phyloP scores from a whole-genome alignment of 1,140 invertebrate species.

The Magallana ariakensis region DNA sequence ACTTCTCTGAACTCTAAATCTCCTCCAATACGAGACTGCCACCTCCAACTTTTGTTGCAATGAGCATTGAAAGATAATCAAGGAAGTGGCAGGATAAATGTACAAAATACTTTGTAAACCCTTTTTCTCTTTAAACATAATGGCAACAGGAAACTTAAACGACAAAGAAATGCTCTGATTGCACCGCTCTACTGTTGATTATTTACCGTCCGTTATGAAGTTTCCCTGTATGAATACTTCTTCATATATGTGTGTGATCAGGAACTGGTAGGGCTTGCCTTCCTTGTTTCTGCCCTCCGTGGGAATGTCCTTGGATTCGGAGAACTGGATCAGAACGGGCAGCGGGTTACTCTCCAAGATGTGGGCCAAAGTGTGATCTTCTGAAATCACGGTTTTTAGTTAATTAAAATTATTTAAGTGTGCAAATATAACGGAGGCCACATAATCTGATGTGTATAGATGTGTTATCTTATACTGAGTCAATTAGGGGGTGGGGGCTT shows the following conservation, averaged over 20 bases:
- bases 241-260: background rate
- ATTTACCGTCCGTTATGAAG: constrained; percentile 16
- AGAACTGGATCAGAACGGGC: constrained; percentile 3
- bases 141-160: background rate
- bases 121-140: background rate
- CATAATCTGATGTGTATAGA: no score
- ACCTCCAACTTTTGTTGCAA: no score
- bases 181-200: background rate
- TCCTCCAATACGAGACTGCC: no score
- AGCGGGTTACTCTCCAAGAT: background rate
- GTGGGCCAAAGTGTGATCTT: background rate
- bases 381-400: background rate
- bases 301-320: constrained; percentile 1
- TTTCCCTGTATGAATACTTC: constrained; percentile 16
- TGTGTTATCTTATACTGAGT: no score
- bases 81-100: no score
- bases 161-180: background rate
- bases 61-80: no score
- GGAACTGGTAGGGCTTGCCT: background rate
- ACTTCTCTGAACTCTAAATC: no score
- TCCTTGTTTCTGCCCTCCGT: background rate
- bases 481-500: no score
- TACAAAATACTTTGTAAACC: background rate
- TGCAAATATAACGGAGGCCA: no score
- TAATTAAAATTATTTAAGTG: no score